Evolutionary conservation across 2,113 vertebrate species (phyloP).

Genomic region (Malurus elegans): DNA sequence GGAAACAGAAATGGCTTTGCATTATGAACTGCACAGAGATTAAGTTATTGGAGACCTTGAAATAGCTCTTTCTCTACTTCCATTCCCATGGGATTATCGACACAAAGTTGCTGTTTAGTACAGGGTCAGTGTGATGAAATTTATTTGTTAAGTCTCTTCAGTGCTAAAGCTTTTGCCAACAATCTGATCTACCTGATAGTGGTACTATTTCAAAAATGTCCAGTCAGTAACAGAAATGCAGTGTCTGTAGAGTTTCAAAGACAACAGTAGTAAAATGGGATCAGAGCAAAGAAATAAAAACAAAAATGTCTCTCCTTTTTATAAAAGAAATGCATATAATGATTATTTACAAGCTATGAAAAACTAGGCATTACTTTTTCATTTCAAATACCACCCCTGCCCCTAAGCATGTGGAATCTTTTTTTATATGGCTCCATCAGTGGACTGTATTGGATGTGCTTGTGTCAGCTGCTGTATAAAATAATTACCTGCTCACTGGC

Average conservation of each 20-base stretch:
- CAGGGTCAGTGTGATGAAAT: slow-evolving; percentile 80
- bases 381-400: background rate
- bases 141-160: slow-evolving; percentile 82
- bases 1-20: slow-evolving; percentile 71
- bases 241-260: slow-evolving; percentile 47
- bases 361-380: background rate
- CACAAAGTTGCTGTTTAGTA: slow-evolving; percentile 75
- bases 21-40: slow-evolving; percentile 76
- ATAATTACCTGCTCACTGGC: background rate
- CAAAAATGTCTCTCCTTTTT: background rate
- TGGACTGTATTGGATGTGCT: background rate
- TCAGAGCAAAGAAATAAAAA: background rate
- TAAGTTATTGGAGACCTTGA: slow-evolving; percentile 78
- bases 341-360: background rate
- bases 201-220: slow-evolving; percentile 77
- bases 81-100: slow-evolving; percentile 77
- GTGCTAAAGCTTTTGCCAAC: slow-evolving; percentile 77
- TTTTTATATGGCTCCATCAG: background rate
- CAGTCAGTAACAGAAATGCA: slow-evolving; percentile 57
- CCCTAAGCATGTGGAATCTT: background rate
- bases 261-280: background rate
- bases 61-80: slow-evolving; percentile 79
- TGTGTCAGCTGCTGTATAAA: background rate
- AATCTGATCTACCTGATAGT: slow-evolving; percentile 80
- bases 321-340: background rate